Conservation (phyloP, 92 coral and sea anemone genomes). For the Phenganax marumi region DNA sequence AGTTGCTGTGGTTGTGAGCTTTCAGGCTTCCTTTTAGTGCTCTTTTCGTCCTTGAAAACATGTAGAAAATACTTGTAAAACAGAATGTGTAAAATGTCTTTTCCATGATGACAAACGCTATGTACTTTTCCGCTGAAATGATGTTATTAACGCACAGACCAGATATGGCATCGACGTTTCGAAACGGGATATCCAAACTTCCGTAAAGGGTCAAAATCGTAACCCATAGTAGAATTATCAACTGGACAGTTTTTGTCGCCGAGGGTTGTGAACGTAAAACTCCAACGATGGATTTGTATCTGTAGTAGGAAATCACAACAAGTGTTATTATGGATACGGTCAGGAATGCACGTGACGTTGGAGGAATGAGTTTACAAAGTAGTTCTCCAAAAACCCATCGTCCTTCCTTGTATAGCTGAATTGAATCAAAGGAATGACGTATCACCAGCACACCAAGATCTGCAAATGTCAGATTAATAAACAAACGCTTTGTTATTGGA, state of each 20-base stretch:
- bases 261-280: background rate
- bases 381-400: constrained; percentile 23
- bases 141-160: background rate
- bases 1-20: background rate
- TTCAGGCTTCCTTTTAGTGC: background rate
- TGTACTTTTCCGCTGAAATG: background rate
- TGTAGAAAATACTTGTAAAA: background rate
- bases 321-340: constrained; percentile 6
- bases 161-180: background rate
- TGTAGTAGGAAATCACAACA: constrained; percentile 7
- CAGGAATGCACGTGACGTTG: constrained; percentile 15
- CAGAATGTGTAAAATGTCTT: background rate
- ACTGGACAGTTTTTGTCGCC: background rate
- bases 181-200: background rate
- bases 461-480: too few species aligned
- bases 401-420: constrained; percentile 6
- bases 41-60: background rate
- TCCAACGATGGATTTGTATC: constrained; percentile 1
- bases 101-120: background rate
- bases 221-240: background rate
- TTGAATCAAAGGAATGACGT: too few species aligned
- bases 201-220: background rate
- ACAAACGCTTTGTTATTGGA: too few species aligned
- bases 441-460: too few species aligned
- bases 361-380: constrained; percentile 6